Evolutionary conservation across 2,888 invertebrate genomes (phyloP).

Genomic region (Tipula unca): DNA sequence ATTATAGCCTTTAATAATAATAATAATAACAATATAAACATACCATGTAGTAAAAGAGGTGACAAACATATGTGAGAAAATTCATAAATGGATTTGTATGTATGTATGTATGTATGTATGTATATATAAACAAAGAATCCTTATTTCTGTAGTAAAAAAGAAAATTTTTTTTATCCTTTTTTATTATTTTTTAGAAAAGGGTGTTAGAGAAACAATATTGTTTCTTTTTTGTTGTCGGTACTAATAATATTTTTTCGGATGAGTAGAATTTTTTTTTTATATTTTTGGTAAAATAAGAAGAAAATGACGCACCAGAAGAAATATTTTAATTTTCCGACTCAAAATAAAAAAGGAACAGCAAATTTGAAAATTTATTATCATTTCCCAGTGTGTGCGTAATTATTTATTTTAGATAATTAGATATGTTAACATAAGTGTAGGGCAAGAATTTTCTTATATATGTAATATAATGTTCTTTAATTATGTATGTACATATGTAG

Average conservation of each 20-base stretch:
- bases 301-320: background rate
- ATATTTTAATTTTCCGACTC: background rate
- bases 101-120: no score
- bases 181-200: background rate
- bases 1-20: background rate
- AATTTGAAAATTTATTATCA: background rate
- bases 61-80: conserved; percentile 8
- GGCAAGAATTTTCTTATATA: background rate
- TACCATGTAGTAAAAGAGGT: background rate
- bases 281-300: background rate
- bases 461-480: background rate
- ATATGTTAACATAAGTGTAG: background rate
- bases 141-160: background rate
- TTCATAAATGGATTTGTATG: background rate
- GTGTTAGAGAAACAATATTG: background rate
- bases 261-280: background rate
- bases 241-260: background rate
- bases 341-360: background rate
- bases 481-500: background rate
- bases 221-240: background rate
- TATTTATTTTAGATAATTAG: background rate
- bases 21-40: background rate
- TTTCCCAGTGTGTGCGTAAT: background rate
- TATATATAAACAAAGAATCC: background rate
- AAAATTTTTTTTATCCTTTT: background rate